phyloP scores from a whole-genome alignment of 2,888 invertebrate species.

The Atrina japonica region DNA sequence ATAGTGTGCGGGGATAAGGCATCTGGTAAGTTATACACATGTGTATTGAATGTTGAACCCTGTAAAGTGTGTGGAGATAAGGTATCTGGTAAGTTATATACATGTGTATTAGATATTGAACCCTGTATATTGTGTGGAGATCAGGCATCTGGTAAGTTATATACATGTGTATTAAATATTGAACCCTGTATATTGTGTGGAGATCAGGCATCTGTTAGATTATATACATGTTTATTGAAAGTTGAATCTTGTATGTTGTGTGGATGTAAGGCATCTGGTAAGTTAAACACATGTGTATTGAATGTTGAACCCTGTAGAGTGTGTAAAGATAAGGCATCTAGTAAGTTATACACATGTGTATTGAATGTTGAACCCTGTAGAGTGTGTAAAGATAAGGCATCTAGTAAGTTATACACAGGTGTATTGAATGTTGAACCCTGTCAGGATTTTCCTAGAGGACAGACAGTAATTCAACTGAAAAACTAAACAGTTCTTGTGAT shows the following conservation, averaged over 20 bases:
- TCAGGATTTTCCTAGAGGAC: constrained; percentile 95
- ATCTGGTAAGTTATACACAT: constrained; percentile 84
- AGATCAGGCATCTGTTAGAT: constrained; percentile 91
- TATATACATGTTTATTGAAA: constrained; percentile 48
- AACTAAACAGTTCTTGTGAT: no score
- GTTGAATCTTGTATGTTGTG: constrained; percentile 95
- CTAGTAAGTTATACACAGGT: constrained; percentile 83
- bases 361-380: constrained; percentile 90
- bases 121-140: constrained; percentile 98
- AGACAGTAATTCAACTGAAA: constrained; percentile 95
- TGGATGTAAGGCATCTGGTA: constrained; percentile 95
- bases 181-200: constrained; percentile 98
- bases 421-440: constrained; percentile 89
- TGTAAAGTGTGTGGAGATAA: constrained; percentile 98
- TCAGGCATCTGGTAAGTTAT: constrained; percentile 88
- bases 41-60: constrained; percentile 86
- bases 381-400: constrained; percentile 97
- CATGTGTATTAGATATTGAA: constrained; percentile 84
- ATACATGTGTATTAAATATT: constrained; percentile 65
- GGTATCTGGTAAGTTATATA: constrained; percentile 86
- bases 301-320: constrained; percentile 92
- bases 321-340: constrained; percentile 97
- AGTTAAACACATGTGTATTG: constrained; percentile 6
- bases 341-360: constrained; percentile 75
- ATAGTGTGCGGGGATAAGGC: constrained; percentile 98